These are phyloP conservation scores for Cetonia aurata DNA, from an alignment of 2,888 invertebrate species.

Conservation along the genomic window DNA sequence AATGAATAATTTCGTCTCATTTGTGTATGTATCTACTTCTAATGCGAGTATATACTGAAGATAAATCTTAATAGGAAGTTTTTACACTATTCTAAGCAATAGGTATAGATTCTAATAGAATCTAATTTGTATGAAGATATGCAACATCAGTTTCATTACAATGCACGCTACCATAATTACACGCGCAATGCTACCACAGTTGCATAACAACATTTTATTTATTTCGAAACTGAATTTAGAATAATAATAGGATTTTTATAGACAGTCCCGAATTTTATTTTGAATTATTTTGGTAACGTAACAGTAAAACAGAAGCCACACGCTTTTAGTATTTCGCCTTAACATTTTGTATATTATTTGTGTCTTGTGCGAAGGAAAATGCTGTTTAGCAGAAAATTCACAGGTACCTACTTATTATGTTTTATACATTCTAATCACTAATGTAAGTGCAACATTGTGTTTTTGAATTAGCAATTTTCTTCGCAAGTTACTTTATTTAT, in stretches of 20 bases:
- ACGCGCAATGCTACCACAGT: neutral
- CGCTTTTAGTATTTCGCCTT: neutral
- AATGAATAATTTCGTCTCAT: too few relatives aligned
- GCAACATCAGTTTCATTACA: neutral
- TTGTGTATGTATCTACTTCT: too few relatives aligned
- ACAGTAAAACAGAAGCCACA: slow-evolving; percentile 4
- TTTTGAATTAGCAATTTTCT: neutral
- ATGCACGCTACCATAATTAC: neutral
- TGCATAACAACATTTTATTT: slow-evolving; percentile 13
- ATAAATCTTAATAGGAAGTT: too few relatives aligned
- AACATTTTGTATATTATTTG: slow-evolving; percentile 8
- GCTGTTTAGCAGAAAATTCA: slow-evolving; percentile 25
- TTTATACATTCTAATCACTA: neutral
- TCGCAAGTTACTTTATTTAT: too few relatives aligned
- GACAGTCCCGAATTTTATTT: slow-evolving; percentile 24
- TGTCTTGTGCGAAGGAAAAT: neutral
- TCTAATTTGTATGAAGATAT: too few relatives aligned
- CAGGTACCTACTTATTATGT: slow-evolving; percentile 16
- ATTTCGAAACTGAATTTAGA: slow-evolving; percentile 15
- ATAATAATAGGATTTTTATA: slow-evolving; percentile 35
- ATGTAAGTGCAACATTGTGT: neutral
- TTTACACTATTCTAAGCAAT: too few relatives aligned
- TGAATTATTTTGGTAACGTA: slow-evolving; percentile 24
- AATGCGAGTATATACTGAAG: too few relatives aligned
- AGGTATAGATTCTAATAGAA: too few relatives aligned